Evolutionary conservation across 64 coral and sea anemone genomes (phyloP), one percentile per base, ranked within the genome.

Genomic region (Pachyseris speciosa): DNA sequence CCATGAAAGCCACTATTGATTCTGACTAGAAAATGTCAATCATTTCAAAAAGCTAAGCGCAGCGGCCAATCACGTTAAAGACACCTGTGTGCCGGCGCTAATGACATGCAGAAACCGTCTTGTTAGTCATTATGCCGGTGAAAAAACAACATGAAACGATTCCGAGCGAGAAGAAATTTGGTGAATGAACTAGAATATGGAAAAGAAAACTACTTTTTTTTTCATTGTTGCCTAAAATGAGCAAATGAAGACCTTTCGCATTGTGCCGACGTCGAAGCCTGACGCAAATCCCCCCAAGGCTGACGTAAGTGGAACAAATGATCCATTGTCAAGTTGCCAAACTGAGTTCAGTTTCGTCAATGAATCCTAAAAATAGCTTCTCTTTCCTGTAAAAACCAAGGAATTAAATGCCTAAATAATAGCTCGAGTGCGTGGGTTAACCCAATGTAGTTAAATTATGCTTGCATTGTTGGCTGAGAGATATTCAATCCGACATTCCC

Each of bases 261-360:
- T 40, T 81, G 51, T 63, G 32, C 17, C 13, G 10, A 32, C 55
- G 49, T 7, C 15, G 22, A 10, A 10, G 1, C 34, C 8, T 61
- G 51, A 81, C 77, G 77, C 36, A 81, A 61, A 27, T 39, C 9
- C 77, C 22, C 20, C 48, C 0, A 37, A 38, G 2, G 20, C 32
- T 81, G 77, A 81, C 77, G 77, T 40, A 40, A 39, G 53, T 81
- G 30, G 77, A 63, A 81, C 50, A 57, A 81, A 81, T 41, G 51
- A 39, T 39, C 37, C 55, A 63, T 7, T 81, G 19, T 37, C 9
- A 4, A 4, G 51, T 6, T 81, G 34, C 77, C 51, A 81, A 81
- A 81, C n/a, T 61, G 53, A 40, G 53, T 4, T 37, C 17, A 8
- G 19, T 81, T 57, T 63, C 77, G 77, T 81, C 50, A 81, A 22